Evolutionary conservation across 2,888 invertebrate genomes (phyloP), one percentile per base, ranked within the genome.

Genomic region (Trilocha varians): DNA sequence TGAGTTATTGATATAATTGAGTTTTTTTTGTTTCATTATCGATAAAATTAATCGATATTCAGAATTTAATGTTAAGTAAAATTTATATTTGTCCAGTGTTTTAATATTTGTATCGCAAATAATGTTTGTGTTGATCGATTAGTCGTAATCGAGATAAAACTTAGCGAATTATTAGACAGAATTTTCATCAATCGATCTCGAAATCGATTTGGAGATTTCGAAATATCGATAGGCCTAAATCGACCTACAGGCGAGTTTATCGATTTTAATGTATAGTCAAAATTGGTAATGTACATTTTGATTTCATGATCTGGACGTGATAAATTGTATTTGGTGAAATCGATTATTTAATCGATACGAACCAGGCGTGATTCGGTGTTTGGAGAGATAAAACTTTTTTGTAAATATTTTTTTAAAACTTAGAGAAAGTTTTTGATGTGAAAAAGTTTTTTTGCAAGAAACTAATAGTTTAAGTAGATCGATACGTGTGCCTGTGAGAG

Each of bases 341-440:
- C 25, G 25, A 25, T 25, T 25, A 9, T 25, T 25, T 6, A 25
- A 25, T 25, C 11, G 25, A 25, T 25, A 25, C 25, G 6, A 25
- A 25, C 25, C 25, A 25, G 11, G 25, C 25, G 25, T 25, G 25
- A 9, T 25, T 25, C 8, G 8, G 25, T 25, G 25, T 25, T 25
- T 25, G 25, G 8, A 25, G 25, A 25, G 25, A 9, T 25, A 18
- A n/a, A 41, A 38, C 18, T 34, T 37, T 38, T 66, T 68, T 78
- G 78, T 78, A 78, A 73, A 78, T 78, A 77, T 75, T 76, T 76
- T 73, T 72, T 68, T 62, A 66, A 58, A 56, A 49, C 42, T 52
- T 59, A 59, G 54, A 33, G 49, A 65, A 59, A 62, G 63, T 71
- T 70, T 63, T 59, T 61, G 60, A 55, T 57, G 57, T 59, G 66